Base-by-base conservation (phyloP, 1,140 invertebrate species). In the Cotesia glomerata region DNA sequence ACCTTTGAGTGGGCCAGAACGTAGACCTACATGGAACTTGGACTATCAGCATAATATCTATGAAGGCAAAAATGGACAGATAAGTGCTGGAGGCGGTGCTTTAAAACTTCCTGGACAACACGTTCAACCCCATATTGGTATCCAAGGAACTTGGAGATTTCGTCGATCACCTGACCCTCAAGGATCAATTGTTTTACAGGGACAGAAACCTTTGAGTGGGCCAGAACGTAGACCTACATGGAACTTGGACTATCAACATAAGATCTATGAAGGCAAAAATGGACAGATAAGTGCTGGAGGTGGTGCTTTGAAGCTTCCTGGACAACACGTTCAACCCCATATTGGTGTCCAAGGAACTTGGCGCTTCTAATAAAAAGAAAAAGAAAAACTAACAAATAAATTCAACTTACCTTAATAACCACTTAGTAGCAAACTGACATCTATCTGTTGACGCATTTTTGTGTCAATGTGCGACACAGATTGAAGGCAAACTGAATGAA, bases 191-290 rank as follows among this genome's bases (percentile, higher is more conserved):
- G 67, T 67, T 61, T 70, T 73, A 35, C 62, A 71, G 63, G 75
- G 64, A 62, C 61, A 74, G 16, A 76, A 78, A 66, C 77, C 77
- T 65, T 62, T 80, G 76, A 77, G 72, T 73, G 78, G 75, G 8
- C 73, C 75, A 9, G 78, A 82, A 61, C 76, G 76, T 64, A 74
- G 77, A 61, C 78, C 77, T 36, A 69, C 63, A 35, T 74, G 69
- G 61, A 79, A 76, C 58, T 65, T 79, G 26, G 78, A 80, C 67
- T 81, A 80, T 59, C 77, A 78, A 26, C 78, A 78, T 63, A 78
- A 75, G 3, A 77, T 80, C 59, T 26, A 26, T 26, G 26, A 26
- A 26, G 26, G 26, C 26, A 26, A 26, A 26, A 26, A 26, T 26
- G 26, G 26, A 26, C 26, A 26, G 26, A 26, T 26, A 2, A 26